Evolutionary conservation across 2,113 vertebrate genomes (phyloP).

Genomic region (Mesoclemmys tuberculata): DNA sequence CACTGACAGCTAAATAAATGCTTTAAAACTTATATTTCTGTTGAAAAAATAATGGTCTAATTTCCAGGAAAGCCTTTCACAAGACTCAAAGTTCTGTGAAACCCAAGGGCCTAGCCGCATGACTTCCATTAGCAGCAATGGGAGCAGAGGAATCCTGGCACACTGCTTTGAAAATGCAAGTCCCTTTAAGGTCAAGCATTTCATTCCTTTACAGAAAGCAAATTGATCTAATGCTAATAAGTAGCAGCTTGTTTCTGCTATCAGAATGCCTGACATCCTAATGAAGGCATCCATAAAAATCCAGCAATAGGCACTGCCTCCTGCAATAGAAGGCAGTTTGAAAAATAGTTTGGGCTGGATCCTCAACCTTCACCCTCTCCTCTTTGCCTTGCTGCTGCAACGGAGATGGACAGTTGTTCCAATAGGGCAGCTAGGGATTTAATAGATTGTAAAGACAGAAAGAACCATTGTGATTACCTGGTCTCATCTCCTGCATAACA

Average conservation of each 20-base stretch:
- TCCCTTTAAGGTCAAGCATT: background rate
- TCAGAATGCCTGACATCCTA: accelerated
- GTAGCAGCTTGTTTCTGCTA: background rate
- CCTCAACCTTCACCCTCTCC: background rate
- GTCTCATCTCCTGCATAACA: background rate
- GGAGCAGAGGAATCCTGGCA: background rate
- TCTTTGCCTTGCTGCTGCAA: background rate
- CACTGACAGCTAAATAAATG: background rate
- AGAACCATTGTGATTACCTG: background rate
- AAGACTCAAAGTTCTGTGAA: background rate
- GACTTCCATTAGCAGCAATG: background rate
- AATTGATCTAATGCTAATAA: accelerated
- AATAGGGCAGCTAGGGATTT: background rate
- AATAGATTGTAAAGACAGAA: background rate
- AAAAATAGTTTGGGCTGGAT: background rate
- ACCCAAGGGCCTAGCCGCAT: background rate
- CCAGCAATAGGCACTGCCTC: background rate
- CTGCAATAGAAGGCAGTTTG: background rate
- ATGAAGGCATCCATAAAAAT: background rate
- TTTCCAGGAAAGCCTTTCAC: conserved; percentile 11
- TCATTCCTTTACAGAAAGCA: accelerated
- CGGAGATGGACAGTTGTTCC: background rate
- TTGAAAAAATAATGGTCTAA: background rate
- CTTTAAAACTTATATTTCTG: background rate
- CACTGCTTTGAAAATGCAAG: background rate